A percentile compares a stretch with the other conserved stretches of the same genome.
These are phyloP conservation scores for Patiria pectinifera DNA, from an alignment of 53 echinoderm and acorn worm genomes.

Conservation along the genomic window DNA sequence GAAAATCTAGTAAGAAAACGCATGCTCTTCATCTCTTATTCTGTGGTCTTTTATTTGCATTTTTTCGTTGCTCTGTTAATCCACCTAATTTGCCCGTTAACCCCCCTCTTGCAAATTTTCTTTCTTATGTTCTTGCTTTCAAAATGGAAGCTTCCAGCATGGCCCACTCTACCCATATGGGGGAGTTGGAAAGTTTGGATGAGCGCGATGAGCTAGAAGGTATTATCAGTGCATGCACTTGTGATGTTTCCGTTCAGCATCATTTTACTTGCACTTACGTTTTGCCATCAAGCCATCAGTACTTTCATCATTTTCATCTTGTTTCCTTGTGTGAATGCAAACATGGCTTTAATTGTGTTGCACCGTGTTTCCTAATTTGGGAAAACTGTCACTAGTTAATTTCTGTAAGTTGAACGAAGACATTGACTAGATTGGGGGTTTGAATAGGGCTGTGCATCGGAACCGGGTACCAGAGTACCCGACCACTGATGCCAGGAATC, in stretches of 20 bases:
- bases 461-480: no score
- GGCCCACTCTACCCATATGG: conserved; percentile 69
- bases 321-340: not conserved
- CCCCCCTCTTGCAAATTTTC: conserved; percentile 51
- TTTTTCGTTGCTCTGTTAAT: not conserved
- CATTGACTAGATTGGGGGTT: no score
- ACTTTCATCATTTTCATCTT: not conserved
- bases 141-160: conserved; percentile 62
- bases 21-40: not conserved
- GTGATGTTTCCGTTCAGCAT: not conserved
- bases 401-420: not conserved
- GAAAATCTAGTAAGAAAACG: not conserved
- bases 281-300: not conserved
- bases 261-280: not conserved
- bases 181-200: conserved; percentile 67
- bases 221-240: conserved; percentile 32
- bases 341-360: not conserved
- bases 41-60: not conserved
- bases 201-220: conserved; percentile 62
- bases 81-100: conserved; percentile 15
- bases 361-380: not conserved
- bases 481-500: no score
- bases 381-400: not conserved
- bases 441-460: no score
- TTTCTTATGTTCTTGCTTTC: conserved; percentile 51